These are phyloP conservation scores for Drosophila tani DNA, from an alignment of 1,140 invertebrate genomes.

Conservation along the genomic window DNA sequence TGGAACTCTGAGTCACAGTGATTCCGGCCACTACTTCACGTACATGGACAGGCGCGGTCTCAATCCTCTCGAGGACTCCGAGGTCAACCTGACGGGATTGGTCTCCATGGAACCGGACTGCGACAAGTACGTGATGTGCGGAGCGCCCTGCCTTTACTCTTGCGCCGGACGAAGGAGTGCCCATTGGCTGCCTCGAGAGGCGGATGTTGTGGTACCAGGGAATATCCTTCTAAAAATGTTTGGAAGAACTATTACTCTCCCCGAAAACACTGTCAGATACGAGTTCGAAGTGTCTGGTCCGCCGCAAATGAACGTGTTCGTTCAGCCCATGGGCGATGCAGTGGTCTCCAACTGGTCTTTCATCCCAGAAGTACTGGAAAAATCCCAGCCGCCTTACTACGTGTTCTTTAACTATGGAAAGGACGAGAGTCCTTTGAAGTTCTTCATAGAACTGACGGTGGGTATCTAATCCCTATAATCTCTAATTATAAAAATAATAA, in stretches of 20 bases:
- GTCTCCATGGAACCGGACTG: slow-evolving; percentile 87
- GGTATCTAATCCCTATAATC: slow-evolving; percentile 8
- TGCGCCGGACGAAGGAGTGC: slow-evolving; percentile 27
- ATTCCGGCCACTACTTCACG: slow-evolving; percentile 89
- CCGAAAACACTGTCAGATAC: slow-evolving; percentile 23
- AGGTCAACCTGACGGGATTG: slow-evolving; percentile 85
- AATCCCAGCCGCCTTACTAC: slow-evolving; percentile 88
- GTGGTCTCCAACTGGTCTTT: slow-evolving; percentile 88
- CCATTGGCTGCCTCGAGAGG: slow-evolving; percentile 51
- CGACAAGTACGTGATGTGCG: slow-evolving; percentile 89
- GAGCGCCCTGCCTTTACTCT: slow-evolving; percentile 89
- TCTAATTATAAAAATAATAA: background rate
- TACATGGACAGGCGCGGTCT: slow-evolving; percentile 90
- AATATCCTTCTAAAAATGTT: slow-evolving; percentile 31
- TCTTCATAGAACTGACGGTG: slow-evolving; percentile 87
- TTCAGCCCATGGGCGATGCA: slow-evolving; percentile 87
- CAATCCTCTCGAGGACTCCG: slow-evolving; percentile 85
- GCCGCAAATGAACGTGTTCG: slow-evolving; percentile 89
- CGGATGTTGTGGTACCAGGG: slow-evolving; percentile 31
- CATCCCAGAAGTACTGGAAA: slow-evolving; percentile 86
- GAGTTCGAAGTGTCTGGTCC: slow-evolving; percentile 87
- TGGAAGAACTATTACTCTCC: slow-evolving; percentile 27
- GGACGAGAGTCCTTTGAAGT: slow-evolving; percentile 86
- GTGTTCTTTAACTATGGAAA: slow-evolving; percentile 88
- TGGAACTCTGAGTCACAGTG: slow-evolving; percentile 85